A percentile compares a stretch with the other conserved stretches of the same genome.
These are phyloP conservation scores for Callinectes sapidus DNA, from an alignment of 2,888 invertebrate species.

Conservation along the genomic window DNA sequence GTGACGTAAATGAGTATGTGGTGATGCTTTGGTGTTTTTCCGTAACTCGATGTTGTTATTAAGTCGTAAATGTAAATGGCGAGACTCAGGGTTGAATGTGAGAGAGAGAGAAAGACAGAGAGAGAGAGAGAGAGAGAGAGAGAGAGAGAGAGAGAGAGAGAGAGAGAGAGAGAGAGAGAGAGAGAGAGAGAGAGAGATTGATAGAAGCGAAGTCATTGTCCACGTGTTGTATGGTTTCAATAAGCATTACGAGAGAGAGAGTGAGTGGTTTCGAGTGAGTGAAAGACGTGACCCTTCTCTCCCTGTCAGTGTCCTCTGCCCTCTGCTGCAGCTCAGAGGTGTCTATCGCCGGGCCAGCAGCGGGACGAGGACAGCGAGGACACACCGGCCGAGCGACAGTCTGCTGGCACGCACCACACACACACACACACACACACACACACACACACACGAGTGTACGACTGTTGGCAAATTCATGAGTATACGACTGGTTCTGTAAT, in stretches of 20 bases:
- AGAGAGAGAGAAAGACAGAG: neutral
- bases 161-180: constrained; percentile 11
- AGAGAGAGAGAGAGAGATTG: neutral
- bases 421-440: no score
- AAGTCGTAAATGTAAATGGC: neutral
- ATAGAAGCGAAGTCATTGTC: no score
- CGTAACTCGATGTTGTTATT: neutral
- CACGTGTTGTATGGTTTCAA: no score
- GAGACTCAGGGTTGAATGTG: neutral
- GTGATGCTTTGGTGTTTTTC: neutral
- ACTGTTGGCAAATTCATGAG: neutral
- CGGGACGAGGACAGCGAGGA: neutral
- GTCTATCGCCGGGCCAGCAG: neutral
- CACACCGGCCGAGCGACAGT: neutral
- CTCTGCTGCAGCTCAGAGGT: neutral
- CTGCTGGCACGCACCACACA: neutral
- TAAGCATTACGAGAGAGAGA: no score
- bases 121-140: neutral
- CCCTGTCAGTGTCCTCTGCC: neutral
- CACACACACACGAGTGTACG: neutral
- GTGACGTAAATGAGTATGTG: neutral
- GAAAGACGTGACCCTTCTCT: neutral
- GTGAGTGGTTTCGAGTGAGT: neutral
- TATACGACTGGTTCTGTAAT: neutral
- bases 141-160: neutral